These are phyloP conservation scores for Solenopsis invicta DNA, from an alignment of 1,140 invertebrate species.

Conservation along the genomic window DNA sequence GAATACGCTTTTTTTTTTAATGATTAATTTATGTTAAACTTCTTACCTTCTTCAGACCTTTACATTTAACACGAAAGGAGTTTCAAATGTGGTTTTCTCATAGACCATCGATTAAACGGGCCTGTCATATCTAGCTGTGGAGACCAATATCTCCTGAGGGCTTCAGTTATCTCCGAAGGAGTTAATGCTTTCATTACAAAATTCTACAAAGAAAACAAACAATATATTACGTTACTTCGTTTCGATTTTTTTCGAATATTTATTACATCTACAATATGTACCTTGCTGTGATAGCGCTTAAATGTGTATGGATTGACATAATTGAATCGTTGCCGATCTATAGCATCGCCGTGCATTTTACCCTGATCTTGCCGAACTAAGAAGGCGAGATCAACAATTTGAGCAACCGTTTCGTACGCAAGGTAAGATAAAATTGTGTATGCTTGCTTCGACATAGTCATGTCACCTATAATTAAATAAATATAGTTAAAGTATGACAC, in stretches of 20 bases:
- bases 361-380: conserved; percentile 89
- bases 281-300: conserved; percentile 84
- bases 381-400: conserved; percentile 90
- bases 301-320: conserved; percentile 85
- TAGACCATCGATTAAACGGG: conserved; percentile 84
- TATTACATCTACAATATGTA: conserved; percentile 38
- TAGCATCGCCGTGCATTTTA: conserved; percentile 86
- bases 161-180: conserved; percentile 88
- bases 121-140: conserved; percentile 84
- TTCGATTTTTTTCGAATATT: neutral
- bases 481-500: conserved; percentile 20
- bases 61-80: conserved; percentile 80
- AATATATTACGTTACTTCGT: neutral
- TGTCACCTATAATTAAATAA: conserved; percentile 83
- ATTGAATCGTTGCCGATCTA: conserved; percentile 83
- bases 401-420: conserved; percentile 90
- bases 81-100: conserved; percentile 82
- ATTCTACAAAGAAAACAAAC: conserved; percentile 74
- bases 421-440: conserved; percentile 89
- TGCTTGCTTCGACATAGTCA: conserved; percentile 86
- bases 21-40: conserved; percentile 26
- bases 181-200: conserved; percentile 84
- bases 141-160: conserved; percentile 87
- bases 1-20: neutral
- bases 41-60: conserved; percentile 47